Evolutionary conservation across 2,888 invertebrate genomes (phyloP).

Genomic region (Euzophera pinguis): DNA sequence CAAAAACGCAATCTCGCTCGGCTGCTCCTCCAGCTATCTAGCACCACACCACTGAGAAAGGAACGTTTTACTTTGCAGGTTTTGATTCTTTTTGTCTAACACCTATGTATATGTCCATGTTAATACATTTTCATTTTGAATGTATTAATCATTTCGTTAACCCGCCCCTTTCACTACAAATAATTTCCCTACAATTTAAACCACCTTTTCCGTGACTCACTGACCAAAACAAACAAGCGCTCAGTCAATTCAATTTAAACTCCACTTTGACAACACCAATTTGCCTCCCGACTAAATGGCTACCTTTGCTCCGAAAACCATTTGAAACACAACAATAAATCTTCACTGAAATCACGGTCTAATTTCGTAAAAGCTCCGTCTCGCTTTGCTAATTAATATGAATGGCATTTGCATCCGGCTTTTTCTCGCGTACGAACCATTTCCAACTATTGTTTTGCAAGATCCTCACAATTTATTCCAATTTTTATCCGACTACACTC

Average conservation of each 20-base stretch:
- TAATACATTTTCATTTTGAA: neutral
- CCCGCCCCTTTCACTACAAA: conserved; percentile 38
- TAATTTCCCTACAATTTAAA: conserved; percentile 22
- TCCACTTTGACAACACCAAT: conserved; percentile 69
- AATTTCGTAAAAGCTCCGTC: conserved; percentile 80
- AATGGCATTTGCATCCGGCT: conserved; percentile 80
- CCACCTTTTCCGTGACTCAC: conserved; percentile 43
- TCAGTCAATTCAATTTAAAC: conserved; percentile 72
- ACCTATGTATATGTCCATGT: too few species aligned
- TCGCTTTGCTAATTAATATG: conserved; percentile 80
- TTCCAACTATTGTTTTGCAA: conserved; percentile 79
- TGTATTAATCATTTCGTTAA: conserved; percentile 35
- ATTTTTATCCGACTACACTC: conserved; percentile 68
- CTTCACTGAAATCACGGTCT: conserved; percentile 78
- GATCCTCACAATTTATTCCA: conserved; percentile 77
- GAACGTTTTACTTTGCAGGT: too few species aligned
- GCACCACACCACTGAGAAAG: too few species aligned
- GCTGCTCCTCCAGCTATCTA: too few species aligned
- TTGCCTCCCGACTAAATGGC: conserved; percentile 70
- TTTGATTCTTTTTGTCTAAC: too few species aligned
- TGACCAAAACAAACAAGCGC: conserved; percentile 56
- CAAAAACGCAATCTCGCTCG: too few species aligned
- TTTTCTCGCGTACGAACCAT: conserved; percentile 74
- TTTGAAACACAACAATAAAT: conserved; percentile 79
- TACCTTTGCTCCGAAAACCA: conserved; percentile 74